Evolutionary conservation across 2,113 vertebrate species (phyloP).

Genomic region (Dicerorhinus sumatrensis): DNA sequence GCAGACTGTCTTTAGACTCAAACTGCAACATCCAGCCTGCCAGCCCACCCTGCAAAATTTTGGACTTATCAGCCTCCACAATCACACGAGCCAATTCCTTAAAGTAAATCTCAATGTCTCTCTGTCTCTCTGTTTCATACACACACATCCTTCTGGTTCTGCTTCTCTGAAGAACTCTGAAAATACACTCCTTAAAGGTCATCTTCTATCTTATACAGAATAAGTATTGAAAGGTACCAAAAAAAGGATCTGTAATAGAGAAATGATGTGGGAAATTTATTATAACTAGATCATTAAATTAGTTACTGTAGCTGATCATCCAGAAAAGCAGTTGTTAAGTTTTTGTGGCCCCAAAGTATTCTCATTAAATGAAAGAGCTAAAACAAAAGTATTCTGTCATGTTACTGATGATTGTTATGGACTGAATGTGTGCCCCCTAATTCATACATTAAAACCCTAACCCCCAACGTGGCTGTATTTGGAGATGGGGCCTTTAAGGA

Average conservation of each 20-base stretch:
- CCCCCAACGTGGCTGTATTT: background rate
- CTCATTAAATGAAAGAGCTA: background rate
- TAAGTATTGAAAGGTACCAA: background rate
- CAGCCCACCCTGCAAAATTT: background rate
- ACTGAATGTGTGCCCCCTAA: background rate
- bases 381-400: background rate
- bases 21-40: slow-evolving; percentile 2
- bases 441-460: background rate
- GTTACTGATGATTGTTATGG: background rate
- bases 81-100: background rate
- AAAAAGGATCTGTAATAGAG: background rate
- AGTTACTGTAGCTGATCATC: background rate
- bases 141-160: background rate
- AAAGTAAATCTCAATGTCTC: background rate
- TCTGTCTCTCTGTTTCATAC: no score
- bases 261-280: background rate
- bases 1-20: background rate
- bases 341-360: background rate
- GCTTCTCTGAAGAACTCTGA: background rate
- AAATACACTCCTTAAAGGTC: background rate
- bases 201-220: background rate
- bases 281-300: background rate
- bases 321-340: background rate
- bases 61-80: background rate
- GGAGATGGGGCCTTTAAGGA: background rate